Evolutionary conservation across 2,113 vertebrate genomes (phyloP), one percentile per base, ranked within the genome.

Genomic region (Hucho hucho): DNA sequence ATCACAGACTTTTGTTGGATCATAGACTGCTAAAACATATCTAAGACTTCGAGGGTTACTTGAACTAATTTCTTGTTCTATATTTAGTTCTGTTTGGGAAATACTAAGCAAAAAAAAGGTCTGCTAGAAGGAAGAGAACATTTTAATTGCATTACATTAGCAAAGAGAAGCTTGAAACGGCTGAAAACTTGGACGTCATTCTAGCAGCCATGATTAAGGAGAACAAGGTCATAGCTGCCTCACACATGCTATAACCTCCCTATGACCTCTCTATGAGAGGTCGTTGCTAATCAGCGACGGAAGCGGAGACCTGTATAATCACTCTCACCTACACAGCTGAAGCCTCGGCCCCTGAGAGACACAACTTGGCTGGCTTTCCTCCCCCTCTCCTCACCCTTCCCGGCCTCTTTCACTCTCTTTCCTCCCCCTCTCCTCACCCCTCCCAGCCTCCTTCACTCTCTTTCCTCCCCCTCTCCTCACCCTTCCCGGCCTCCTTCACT

Each of bases 281-380:
- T 88, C 69, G 78, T 26, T 63, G 46, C 76, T 87, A 86, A 89
- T 89, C 73, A 89, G 74, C 73, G 49, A 58, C 72, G 81, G 18
- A 80, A 78, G 84, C 77, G 37, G 46, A 69, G 76, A 72, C 76
- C 76, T 72, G 46, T 53, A 79, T 81, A 82, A 87, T 84, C 77
- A 81, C 22, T 75, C 75, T 79, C 77, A 84, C 83, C 79, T 83
- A 78, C 53, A 70, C 77, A 75, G 78, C 73, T 74, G 79, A 83
- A 81, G 66, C 71, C 71, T 59, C 24, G 69, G 64, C 71, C 3
- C 20, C 74, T 64, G 49, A n/a, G 73, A 70, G 71, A 61, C 2
- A n/a, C 64, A 75, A 43, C 76, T 63, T 46, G 75, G 61, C 78
- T 64, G 69, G 4, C 9, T 43, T 63, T 63, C 9, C 61, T 25